Evolutionary conservation across 2,113 vertebrate genomes (phyloP), one percentile per base, ranked within the genome.

Genomic region (Nyctibius bracteatus): DNA sequence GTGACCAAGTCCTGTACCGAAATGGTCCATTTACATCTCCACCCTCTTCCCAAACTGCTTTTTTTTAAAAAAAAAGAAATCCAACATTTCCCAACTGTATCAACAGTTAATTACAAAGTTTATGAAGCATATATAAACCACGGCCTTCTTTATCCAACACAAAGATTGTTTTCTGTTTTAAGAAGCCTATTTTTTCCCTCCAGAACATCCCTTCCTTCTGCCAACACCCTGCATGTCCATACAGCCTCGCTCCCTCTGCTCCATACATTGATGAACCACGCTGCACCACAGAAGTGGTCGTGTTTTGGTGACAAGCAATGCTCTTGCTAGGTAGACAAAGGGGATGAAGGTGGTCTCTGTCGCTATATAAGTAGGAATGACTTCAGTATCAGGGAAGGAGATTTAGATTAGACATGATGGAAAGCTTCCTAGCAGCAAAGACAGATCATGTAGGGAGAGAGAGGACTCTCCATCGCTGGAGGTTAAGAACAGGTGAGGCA

Each of bases 401-500:
- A 86, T 94, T 95, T 88, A 92, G 44, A 81, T 81, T 84, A 1
- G 11, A 44, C 47, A 7, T 4, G 68, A 89, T 68, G 68, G 39
- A 95, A 91, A 94, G 61, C 61, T 85, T 87, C 81, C 61, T 67
- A 44, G 5, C 65, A 87, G 84, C 86, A 63, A 39, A 31, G 91
- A 78, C 44, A 84, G 83, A 55, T 89, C 68, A 46, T 31, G 57
- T 11, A 81, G 65, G 55, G 86, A 78, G 80, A 71, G 80, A 81
- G 89, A 83, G 44, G 77, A 83, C 84, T 51, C 70, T 96, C 73
- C 44, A 10, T 6, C 1, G 21, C 65, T 52, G 44, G 89, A 94
- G 95, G 95, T 96, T 95, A 96, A 95, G 94, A 95, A 63, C 61
- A 97, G 93, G 93, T 97, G 93, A 97, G 89, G 89, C 83, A 94